Evolutionary conservation across 1,140 invertebrate genomes (phyloP), one percentile per base, ranked within the genome.

Genomic region (Calliopsis andreniformis): DNA sequence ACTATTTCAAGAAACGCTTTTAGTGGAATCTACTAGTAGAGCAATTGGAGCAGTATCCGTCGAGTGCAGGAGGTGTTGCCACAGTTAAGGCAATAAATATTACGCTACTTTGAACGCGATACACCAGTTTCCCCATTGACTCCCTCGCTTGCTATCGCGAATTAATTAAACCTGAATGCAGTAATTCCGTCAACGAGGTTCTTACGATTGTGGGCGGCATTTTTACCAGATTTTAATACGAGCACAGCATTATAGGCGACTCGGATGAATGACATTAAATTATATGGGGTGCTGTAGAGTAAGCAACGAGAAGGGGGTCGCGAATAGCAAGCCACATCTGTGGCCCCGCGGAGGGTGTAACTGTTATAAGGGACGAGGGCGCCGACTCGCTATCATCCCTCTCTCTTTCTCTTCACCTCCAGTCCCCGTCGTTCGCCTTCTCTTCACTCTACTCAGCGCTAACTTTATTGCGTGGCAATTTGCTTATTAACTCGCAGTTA

Each of bases 401-500:
- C 69, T 51, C 63, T 42, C 66, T 66, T 42, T 42, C 12, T 64
- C 20, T 63, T 63, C 42, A 35, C 56, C 53, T 53, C 45, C 67
- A 30, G 78, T 64, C 76, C 68, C 78, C 75, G 56, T 75, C 72
- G 78, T 53, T 49, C 14, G 42, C 23, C 77, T 76, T 80, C 79
- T 75, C 72, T 78, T 83, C 79, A 45, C 69, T 73, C 35, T 64
- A 79, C 81, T 79, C 83, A 76, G 83, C 86, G 79, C 84, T 82
- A 88, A 90, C 89, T 91, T 91, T 91, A 91, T 91, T 89, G 88
- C 90, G 84, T 87, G 81, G 88, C 90, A 91, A 91, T 91, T 91
- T 91, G 90, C 89, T 91, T 91, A 91, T 91, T 90, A 91, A 91
- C 88, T 91, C 83, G 87, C 88, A 90, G 88, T 91, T 91, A 90